Evolutionary conservation across 2,888 invertebrate species (phyloP).

Genomic region (Allolobophora icterica): DNA sequence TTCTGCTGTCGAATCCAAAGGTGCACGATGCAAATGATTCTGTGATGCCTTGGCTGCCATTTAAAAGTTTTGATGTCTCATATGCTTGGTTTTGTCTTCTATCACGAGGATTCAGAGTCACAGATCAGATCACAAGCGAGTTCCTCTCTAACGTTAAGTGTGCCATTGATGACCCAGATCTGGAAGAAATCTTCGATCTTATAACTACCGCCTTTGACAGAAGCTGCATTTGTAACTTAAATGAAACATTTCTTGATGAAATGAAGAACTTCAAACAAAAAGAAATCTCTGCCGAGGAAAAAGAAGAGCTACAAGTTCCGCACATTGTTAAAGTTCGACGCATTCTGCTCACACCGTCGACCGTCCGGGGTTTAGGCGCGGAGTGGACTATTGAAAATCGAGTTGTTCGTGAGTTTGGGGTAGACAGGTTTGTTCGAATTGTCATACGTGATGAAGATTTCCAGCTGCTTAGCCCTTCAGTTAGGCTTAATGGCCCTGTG

Average conservation of each 20-base stretch:
- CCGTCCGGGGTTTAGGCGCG: not conserved
- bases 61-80: constrained; percentile 25
- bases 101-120: constrained; percentile 13
- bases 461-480: not conserved
- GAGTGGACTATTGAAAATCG: constrained; percentile 26
- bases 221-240: constrained; percentile 14
- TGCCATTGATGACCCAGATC: not conserved
- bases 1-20: not conserved
- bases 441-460: constrained; percentile 30
- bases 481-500: not conserved
- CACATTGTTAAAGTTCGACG: constrained; percentile 26
- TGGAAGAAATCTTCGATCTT: not conserved
- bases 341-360: not conserved
- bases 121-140: not conserved
- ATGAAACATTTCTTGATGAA: constrained; percentile 19
- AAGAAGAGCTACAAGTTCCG: constrained; percentile 12
- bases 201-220: not conserved
- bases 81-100: constrained; percentile 20
- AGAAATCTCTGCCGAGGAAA: not conserved
- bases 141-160: not conserved
- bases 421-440: constrained; percentile 25
- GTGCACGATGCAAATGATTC: not conserved
- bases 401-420: constrained; percentile 27
- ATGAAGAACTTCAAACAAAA: not conserved
- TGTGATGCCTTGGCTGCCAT: not conserved